Conservation (phyloP, 2,888 invertebrate species). For the Unio delphinus region DNA sequence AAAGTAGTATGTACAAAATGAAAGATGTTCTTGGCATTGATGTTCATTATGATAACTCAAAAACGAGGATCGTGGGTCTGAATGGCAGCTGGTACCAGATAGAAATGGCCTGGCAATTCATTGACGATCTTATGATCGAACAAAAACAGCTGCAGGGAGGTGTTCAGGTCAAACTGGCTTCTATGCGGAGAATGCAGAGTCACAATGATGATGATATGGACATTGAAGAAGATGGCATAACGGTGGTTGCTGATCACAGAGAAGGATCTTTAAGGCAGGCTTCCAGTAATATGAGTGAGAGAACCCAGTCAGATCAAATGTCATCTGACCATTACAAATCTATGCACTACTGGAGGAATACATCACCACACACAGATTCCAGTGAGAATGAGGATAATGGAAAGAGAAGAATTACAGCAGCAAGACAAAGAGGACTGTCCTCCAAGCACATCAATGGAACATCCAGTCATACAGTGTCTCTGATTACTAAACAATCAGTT, state of each 20-base stretch:
- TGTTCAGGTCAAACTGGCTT: too few relatives aligned
- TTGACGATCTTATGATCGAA: conserved; percentile 30
- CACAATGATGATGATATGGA: too few relatives aligned
- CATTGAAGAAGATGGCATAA: too few relatives aligned
- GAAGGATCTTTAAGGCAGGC: too few relatives aligned
- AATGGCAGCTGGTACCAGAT: conserved; percentile 38
- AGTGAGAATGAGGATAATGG: conserved; percentile 7
- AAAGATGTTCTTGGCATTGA: conserved; percentile 15
- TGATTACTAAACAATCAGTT: too few relatives aligned
- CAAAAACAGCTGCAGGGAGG: conserved; percentile 8
- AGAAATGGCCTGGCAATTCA: conserved; percentile 42
- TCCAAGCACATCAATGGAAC: neutral
- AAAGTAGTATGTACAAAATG: conserved; percentile 20
- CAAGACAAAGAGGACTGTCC: conserved; percentile 9
- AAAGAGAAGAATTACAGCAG: conserved; percentile 14
- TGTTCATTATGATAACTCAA: conserved; percentile 10
- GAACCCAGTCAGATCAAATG: too few relatives aligned
- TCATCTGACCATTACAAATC: too few relatives aligned
- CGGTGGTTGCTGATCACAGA: too few relatives aligned
- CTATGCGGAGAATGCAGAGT: too few relatives aligned
- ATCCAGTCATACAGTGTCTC: too few relatives aligned
- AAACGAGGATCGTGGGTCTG: conserved; percentile 7
- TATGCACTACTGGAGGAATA: too few relatives aligned
- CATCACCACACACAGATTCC: neutral
- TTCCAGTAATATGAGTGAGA: too few relatives aligned